These are phyloP conservation scores for Philonicus albiceps DNA, from an alignment of 2,888 invertebrate species.

Conservation along the genomic window DNA sequence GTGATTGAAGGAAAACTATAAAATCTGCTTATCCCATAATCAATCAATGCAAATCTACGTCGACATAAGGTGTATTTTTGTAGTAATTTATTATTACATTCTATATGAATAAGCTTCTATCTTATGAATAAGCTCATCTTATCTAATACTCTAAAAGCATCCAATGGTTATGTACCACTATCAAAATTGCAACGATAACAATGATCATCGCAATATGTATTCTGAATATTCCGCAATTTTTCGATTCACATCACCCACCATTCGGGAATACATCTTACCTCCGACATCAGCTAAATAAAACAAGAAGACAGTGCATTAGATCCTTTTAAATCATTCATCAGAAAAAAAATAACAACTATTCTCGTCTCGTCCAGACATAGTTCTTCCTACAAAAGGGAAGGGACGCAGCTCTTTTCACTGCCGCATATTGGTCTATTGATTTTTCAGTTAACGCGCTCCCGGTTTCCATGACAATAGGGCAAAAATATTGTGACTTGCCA, in stretches of 20 bases:
- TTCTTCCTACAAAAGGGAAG: neutral
- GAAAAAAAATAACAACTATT: neutral
- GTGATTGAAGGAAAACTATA: too few relatives aligned
- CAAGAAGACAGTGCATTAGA: neutral
- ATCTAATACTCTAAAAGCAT: neutral
- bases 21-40: too few relatives aligned
- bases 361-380: neutral
- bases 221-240: neutral
- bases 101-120: too few relatives aligned
- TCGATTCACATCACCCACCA: neutral
- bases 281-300: neutral
- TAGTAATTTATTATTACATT: too few relatives aligned
- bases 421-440: conserved; percentile 1
- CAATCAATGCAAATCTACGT: too few relatives aligned
- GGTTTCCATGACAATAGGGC: neutral
- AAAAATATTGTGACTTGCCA: neutral
- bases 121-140: too few relatives aligned
- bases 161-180: neutral
- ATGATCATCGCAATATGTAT: neutral
- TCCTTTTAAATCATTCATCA: neutral
- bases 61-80: neutral
- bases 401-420: neutral
- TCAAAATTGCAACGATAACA: neutral
- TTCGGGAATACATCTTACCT: neutral
- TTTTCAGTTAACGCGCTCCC: neutral